Conservation (phyloP, 2,888 invertebrate genomes). For the Noctuana brunneofusca region DNA sequence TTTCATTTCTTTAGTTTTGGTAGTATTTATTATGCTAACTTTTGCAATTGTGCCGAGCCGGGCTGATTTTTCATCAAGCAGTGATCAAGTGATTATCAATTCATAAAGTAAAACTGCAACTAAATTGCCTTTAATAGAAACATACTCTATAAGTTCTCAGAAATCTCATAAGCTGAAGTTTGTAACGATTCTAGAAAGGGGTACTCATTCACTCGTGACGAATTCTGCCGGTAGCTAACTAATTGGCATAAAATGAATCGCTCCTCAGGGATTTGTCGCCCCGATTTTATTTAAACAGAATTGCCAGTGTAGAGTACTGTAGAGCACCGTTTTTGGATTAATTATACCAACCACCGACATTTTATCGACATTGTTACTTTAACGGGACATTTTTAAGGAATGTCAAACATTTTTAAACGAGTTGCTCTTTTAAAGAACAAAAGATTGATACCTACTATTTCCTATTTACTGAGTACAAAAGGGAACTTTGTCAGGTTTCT, state of each 20-base stretch:
- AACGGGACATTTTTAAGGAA: background rate
- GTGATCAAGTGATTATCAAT: too few species aligned
- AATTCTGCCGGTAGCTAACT: slow-evolving; percentile 78
- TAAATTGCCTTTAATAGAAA: too few species aligned
- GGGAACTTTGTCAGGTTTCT: slow-evolving; percentile 13
- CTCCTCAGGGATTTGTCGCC: slow-evolving; percentile 64
- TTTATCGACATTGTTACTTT: slow-evolving; percentile 3
- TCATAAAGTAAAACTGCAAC: too few species aligned
- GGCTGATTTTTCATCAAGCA: too few species aligned
- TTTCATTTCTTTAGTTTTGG: too few species aligned
- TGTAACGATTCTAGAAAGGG: slow-evolving; percentile 53
- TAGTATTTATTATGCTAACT: too few species aligned
- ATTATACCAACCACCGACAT: slow-evolving; percentile 23
- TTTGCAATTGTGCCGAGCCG: too few species aligned
- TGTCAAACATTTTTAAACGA: background rate
- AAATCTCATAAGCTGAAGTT: slow-evolving; percentile 20
- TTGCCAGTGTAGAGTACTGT: slow-evolving; percentile 56
- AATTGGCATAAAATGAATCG: slow-evolving; percentile 81
- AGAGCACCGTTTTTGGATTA: slow-evolving; percentile 34
- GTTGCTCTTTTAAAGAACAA: slow-evolving; percentile 10
- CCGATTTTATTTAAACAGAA: slow-evolving; percentile 77
- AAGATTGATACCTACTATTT: background rate
- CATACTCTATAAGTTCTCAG: background rate
- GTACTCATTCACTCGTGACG: slow-evolving; percentile 79
- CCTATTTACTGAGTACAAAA: background rate